These are phyloP conservation scores for Cryptoprocta ferox DNA, from an alignment of 2,797 vertebrate species.

Conservation along the genomic window DNA sequence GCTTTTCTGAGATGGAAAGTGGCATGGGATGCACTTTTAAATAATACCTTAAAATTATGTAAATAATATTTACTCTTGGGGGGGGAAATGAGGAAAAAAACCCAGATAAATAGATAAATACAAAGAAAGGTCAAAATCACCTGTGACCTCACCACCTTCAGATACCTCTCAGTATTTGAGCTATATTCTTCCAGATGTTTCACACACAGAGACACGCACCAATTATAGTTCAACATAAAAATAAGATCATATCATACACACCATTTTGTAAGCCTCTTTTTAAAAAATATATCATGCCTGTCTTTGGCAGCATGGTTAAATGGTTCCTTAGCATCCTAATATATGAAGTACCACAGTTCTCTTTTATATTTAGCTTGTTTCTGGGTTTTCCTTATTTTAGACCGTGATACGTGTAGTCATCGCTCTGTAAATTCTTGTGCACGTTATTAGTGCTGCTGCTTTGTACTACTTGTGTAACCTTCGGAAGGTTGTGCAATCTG, in stretches of 20 bases:
- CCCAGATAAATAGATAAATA: background rate
- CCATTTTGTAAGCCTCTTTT: background rate
- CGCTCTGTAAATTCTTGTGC: background rate
- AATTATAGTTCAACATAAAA: slow-evolving; percentile 52
- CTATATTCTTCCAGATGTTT: background rate
- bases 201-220: background rate
- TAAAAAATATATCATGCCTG: background rate
- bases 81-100: background rate
- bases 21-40: background rate
- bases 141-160: background rate
- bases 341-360: background rate
- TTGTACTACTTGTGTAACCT: background rate
- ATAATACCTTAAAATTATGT: slow-evolving; percentile 7
- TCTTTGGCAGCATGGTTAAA: background rate
- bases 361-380: slow-evolving; percentile 26
- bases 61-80: slow-evolving; percentile 10
- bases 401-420: background rate
- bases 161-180: slow-evolving; percentile 16
- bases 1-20: background rate
- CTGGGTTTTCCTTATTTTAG: slow-evolving; percentile 33
- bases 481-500: background rate
- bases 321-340: background rate
- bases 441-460: background rate
- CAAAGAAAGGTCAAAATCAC: slow-evolving; percentile 40
- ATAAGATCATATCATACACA: background rate